These are phyloP conservation scores for Cardiocondyla obscurior DNA, from an alignment of 1,140 invertebrate species.

Conservation along the genomic window DNA sequence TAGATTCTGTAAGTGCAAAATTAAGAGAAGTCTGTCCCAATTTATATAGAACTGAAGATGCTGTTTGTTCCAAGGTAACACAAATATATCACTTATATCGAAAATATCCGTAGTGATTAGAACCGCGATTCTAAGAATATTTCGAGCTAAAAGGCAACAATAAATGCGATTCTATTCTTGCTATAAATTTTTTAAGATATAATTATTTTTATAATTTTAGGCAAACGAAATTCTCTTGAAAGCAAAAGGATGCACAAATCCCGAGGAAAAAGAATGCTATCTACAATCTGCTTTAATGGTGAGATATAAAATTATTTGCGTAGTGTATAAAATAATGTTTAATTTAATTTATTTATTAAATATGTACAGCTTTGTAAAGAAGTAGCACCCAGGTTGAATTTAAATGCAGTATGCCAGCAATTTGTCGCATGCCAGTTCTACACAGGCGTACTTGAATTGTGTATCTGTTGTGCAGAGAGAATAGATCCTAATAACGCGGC, in stretches of 20 bases:
- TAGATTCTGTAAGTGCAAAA: conserved; percentile 94
- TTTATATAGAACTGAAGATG: conserved; percentile 97
- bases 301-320: neutral
- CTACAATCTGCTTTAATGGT: conserved; percentile 90
- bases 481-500: conserved; percentile 95
- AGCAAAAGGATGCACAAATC: conserved; percentile 88
- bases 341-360: conserved; percentile 5
- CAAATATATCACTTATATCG: too few relatives aligned
- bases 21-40: conserved; percentile 96
- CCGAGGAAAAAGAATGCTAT: conserved; percentile 89
- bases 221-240: conserved; percentile 94
- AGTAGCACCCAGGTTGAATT: conserved; percentile 91
- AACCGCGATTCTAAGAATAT: too few relatives aligned
- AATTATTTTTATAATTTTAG: conserved; percentile 77
- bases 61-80: conserved; percentile 94
- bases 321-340: neutral
- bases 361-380: conserved; percentile 91
- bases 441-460: conserved; percentile 94
- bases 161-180: too few relatives aligned
- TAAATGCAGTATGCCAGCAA: conserved; percentile 90
- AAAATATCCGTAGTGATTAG: too few relatives aligned
- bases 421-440: conserved; percentile 92
- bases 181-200: too few relatives aligned
- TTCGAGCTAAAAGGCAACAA: too few relatives aligned
- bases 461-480: conserved; percentile 92